phyloP scores from a whole-genome alignment of 2,888 invertebrate species.

The Coleophora flavipennella region DNA sequence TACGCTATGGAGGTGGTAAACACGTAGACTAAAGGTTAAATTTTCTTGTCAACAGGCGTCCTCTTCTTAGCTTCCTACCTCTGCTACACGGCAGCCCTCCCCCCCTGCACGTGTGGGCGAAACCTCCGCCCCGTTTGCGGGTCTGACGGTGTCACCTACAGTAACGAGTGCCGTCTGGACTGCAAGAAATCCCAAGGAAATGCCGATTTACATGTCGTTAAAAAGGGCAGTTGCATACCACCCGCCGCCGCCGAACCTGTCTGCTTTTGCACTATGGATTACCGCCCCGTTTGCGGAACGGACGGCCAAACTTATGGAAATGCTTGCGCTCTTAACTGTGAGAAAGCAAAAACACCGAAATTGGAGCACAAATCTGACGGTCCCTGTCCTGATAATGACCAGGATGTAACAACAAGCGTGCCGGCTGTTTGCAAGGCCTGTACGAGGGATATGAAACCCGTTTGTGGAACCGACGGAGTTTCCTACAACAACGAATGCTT shows the following conservation, averaged over 20 bases:
- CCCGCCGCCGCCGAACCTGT: constrained; percentile 2
- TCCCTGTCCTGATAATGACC: neutral
- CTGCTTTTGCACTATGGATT: constrained; percentile 15
- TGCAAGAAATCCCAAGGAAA: constrained; percentile 35
- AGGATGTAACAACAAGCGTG: neutral
- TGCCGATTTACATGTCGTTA: constrained; percentile 9
- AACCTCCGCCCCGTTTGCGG: constrained; percentile 75
- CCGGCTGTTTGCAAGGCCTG: constrained; percentile 15
- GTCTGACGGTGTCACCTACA: constrained; percentile 79
- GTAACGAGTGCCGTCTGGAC: constrained; percentile 75
- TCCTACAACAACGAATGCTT: constrained; percentile 30
- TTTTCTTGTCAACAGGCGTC: constrained; percentile 21
- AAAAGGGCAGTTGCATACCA: neutral
- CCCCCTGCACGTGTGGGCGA: constrained; percentile 35
- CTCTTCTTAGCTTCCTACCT: constrained; percentile 24
- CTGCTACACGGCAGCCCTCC: constrained; percentile 20
- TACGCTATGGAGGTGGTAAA: too few relatives aligned
- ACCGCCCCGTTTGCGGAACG: constrained; percentile 21
- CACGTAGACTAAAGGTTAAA: neutral
- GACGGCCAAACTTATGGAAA: constrained; percentile 27
- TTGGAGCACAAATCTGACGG: constrained; percentile 12
- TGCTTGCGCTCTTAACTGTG: constrained; percentile 23
- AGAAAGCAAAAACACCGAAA: constrained; percentile 5
- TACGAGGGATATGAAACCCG: constrained; percentile 14
- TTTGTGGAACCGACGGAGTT: constrained; percentile 22